Evolutionary conservation across 1,140 invertebrate species (phyloP), one percentile per base, ranked within the genome.

Genomic region (Cotesia glomerata): DNA sequence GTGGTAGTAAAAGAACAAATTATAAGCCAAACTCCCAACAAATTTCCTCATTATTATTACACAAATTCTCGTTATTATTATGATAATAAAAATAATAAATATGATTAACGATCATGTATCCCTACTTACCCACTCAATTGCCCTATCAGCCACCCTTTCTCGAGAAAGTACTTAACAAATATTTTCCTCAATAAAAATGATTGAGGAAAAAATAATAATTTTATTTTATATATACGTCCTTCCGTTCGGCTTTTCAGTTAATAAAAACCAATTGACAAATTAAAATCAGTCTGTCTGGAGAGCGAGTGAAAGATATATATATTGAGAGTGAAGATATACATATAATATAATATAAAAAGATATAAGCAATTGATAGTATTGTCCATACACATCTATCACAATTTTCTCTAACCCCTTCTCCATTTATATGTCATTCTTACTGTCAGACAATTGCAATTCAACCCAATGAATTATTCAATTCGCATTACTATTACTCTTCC

Each of bases 261-360:
- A 84, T 81, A 80, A 79, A 81, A 81, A 76, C 76, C 82, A 82
- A 83, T 84, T 84, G 78, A 81, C 82, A 81, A 82, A 83, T 83
- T 78, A 79, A 78, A 80, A 72, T 34, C 68, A 69, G 79, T 81
- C 75, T 79, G 69, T 70, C 73, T 65, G 62, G 16, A 36, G 34
- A 45, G 39, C 39, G 8, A 45, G 39, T 45, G 8, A 11, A 5
- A 45, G 39, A 45, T 45, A 45, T 45, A 39, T 32, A 45, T 49
- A 45, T 35, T 32, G 39, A 45, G 39, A 45, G 39, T 45, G 39
- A 45, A 45, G 39, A 45, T 45, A 39, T 39, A 39, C 9, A 39
- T 39, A 45, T 45, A 45, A 9, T 11, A 45, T 45, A 0, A 45
- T 45, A 45, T 45, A 45, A 45, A 45, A 69, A 59, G 52, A 61